A percentile compares a stretch with the other conserved stretches of the same genome.
phyloP scores from a whole-genome alignment of 2,113 vertebrate genomes.

The Ailurus styani region DNA sequence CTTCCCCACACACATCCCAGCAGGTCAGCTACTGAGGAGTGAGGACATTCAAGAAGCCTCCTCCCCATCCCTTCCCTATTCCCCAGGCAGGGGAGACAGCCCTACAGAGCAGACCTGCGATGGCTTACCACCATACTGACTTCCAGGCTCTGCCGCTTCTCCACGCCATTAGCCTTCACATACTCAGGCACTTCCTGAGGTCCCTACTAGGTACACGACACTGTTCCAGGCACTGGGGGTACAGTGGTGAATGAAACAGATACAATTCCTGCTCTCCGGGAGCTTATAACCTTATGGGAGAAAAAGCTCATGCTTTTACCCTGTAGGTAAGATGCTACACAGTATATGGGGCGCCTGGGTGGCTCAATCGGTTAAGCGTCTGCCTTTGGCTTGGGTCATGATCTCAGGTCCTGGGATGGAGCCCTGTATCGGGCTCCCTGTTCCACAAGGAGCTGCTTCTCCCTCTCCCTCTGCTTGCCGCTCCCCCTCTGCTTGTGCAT shows the following conservation, averaged over 20 bases:
- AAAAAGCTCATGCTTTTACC: background rate
- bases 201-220: background rate
- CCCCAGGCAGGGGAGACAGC: background rate
- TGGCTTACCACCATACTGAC: background rate
- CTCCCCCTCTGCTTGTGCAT: no score
- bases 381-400: background rate
- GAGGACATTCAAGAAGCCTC: background rate
- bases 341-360: background rate
- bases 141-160: background rate
- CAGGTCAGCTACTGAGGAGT: background rate
- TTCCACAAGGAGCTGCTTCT: background rate
- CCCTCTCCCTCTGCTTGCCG: no score
- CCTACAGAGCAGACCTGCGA: background rate
- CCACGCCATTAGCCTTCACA: background rate
- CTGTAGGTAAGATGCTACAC: background rate
- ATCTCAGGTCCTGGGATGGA: background rate
- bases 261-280: background rate
- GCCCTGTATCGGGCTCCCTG: background rate
- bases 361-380: background rate
- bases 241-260: background rate
- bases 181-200: background rate
- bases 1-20: background rate
- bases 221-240: background rate
- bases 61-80: background rate
- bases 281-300: background rate